Evolutionary conservation across 2,797 vertebrate genomes (phyloP), one percentile per base, ranked within the genome.

Genomic region (Podarcis siculus): DNA sequence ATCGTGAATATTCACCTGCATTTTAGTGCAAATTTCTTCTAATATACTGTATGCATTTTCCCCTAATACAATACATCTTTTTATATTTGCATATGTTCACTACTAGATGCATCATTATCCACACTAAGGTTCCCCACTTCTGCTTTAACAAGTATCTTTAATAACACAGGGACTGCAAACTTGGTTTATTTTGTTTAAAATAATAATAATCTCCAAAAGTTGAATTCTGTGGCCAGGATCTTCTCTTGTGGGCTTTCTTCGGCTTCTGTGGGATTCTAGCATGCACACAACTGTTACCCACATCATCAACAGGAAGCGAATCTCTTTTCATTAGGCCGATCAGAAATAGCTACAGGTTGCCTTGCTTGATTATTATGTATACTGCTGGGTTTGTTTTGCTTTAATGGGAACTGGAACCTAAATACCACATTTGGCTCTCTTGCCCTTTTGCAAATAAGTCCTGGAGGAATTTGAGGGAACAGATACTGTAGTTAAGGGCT

Each of bases 371-470:
- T n/a, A 77, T 94, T 93, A 80, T 39, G 82, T 71, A 35, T 6
- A 91, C 32, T 76, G 78, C 82, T 37, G 15, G 25, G 79, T 93
- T 91, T 93, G 85, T 93, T 95, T 95, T 90, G 76, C 85, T 91
- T 92, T 88, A 87, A 90, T 88, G 85, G 93, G 69, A 94, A 90
- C 39, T 82, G 87, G 88, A 90, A 79, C 87, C 91, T 90, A 95
- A 95, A 95, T 94, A 94, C 42, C 92, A 95, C 89, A 89, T 94
- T 94, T 95, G 92, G 92, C 90, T 95, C 82, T 0, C 58, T 3
- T 95, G 94, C 90, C 94, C 95, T 96, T 95, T 95, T 93, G 90
- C 92, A 96, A 95, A 94, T 90, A 93, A 95, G 92, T 92, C 94
- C 94, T 93, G 91, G 86, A 95, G 93, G 94, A 91, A 86, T 49